phyloP scores from a whole-genome alignment of 2,797 vertebrate species.

The Falco cherrug region DNA sequence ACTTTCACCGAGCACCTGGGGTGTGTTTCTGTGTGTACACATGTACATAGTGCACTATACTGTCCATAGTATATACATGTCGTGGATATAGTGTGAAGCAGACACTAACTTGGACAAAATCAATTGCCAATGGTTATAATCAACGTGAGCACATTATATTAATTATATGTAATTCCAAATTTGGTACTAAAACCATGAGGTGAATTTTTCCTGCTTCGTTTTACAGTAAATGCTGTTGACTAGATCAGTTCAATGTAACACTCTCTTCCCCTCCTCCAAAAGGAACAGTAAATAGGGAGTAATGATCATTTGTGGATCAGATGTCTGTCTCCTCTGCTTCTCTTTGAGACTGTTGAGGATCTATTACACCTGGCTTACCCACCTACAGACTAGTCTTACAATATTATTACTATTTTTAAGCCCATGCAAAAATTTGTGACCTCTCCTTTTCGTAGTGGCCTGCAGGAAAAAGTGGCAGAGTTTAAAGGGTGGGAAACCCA shows the following conservation, averaged over 20 bases:
- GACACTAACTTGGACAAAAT: background rate
- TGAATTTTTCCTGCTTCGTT: background rate
- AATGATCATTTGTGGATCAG: background rate
- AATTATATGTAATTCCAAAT: background rate
- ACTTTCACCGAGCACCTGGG: background rate
- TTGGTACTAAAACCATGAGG: background rate
- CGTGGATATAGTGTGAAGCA: background rate
- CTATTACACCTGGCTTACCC: background rate
- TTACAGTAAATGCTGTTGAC: background rate
- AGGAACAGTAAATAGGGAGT: background rate
- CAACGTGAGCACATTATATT: background rate
- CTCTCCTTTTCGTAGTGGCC: background rate
- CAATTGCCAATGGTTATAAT: background rate
- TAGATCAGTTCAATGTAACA: background rate
- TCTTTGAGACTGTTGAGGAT: background rate
- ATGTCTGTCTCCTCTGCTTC: background rate
- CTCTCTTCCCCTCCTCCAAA: background rate
- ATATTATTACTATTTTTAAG: background rate
- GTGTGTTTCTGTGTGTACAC: too few relatives aligned
- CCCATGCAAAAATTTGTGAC: background rate
- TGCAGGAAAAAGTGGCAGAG: background rate
- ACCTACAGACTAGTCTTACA: background rate
- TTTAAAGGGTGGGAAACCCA: background rate
- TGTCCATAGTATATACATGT: rapidly evolving
- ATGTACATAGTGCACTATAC: rapidly evolving